These are phyloP conservation scores for Vombatus ursinus DNA, from an alignment of 2,113 vertebrate genomes.

Conservation along the genomic window DNA sequence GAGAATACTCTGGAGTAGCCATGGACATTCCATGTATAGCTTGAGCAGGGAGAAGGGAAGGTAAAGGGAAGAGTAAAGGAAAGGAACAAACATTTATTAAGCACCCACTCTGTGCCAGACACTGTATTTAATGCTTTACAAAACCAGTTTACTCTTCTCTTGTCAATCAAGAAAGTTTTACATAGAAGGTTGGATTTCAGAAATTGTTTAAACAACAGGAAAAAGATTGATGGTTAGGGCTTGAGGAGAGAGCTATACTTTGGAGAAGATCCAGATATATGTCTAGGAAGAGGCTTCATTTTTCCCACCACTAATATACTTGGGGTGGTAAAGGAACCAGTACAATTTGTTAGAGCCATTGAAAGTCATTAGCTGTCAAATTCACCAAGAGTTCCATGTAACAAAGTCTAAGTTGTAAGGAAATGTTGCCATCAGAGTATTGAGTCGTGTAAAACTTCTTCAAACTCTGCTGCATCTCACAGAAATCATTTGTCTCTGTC, in stretches of 20 bases:
- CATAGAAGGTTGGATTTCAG: slow-evolving; percentile 27
- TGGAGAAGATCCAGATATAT: not conserved
- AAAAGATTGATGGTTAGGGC: not conserved
- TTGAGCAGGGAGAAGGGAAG: not conserved
- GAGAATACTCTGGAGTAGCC: not conserved
- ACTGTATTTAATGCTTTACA: not conserved
- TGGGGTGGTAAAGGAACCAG: slow-evolving; percentile 30
- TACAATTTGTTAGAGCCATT: not conserved
- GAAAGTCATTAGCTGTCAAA: slow-evolving; percentile 43
- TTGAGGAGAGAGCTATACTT: not conserved
- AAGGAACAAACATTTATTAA: not conserved
- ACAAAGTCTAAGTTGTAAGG: not conserved
- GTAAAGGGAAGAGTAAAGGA: not conserved
- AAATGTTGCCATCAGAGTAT: rapidly evolving
- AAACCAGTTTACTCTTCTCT: not conserved
- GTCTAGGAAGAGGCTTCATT: not conserved
- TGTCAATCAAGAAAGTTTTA: slow-evolving; percentile 3
- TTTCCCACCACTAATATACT: not conserved
- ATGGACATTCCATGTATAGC: not conserved
- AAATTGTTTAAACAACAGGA: slow-evolving; percentile 17
- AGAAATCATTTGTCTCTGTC: not conserved
- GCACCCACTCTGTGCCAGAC: not conserved
- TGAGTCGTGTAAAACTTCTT: slow-evolving; percentile 3
- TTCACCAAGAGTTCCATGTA: rapidly evolving
- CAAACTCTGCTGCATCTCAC: not conserved